Base-by-base conservation (phyloP, 2,113 vertebrate species). In the Monopterus albus region DNA sequence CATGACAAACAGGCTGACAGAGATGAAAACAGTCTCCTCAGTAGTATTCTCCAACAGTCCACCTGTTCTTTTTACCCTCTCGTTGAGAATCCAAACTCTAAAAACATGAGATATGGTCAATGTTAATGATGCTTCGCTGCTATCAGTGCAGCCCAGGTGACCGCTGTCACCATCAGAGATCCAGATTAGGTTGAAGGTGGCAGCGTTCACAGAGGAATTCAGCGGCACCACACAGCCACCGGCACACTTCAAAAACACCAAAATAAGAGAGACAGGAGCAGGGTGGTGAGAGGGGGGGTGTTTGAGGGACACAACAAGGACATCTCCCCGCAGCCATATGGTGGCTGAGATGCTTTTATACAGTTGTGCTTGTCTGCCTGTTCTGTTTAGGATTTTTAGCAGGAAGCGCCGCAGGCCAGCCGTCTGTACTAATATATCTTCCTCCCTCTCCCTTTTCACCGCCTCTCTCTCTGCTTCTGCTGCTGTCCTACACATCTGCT, bases 111-210 rank as follows among this genome's bases (percentile, higher is more conserved):
- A n/a, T 13, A 23, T 5, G 12, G 15, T 64, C 50, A 72, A 70
- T 60, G 74, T 53, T 85, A 72, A 78, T 50, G 78, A 67, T 0
- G 61, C 49, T 2, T 1, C 13, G 28, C 18, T n/a, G 78, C 82
- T 89, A 88, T 90, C 91, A 75, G 83, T 35, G 43, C 10, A 11
- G 64, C 51, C 72, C 87, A 87, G 89, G 81, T 89, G 83, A 92
- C 72, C 51, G 46, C 71, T 0, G 81, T 68, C 70, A 42, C 73
- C 57, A 51, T 45, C 80, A 6, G 35, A 51, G 60, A 25, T 72
- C 47, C 69, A 39, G 73, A 81, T 87, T 82, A 87, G 78, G 55
- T 65, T 7, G 20, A 78, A 84, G 70, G 83, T 75, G 56, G 25
- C 18, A 49, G 59, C 10, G 60, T 75, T 79, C 56, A 79, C 70